Conservation (phyloP, 2,888 invertebrate species). For the Bruchidius siliquastri region DNA sequence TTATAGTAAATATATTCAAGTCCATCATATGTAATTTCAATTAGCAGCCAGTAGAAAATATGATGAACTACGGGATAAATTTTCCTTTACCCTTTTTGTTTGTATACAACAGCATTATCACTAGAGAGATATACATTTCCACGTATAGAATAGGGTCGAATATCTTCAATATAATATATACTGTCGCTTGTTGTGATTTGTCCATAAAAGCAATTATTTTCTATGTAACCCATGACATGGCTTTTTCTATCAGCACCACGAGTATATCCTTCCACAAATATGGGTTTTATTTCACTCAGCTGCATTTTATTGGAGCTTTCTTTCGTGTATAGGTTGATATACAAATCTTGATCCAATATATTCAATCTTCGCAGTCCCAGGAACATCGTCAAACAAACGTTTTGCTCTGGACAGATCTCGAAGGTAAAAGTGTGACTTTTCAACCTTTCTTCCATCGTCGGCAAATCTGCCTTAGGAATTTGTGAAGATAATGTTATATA, state of each 20-base stretch:
- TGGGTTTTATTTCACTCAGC: neutral
- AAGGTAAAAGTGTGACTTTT: neutral
- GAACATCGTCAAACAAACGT: neutral
- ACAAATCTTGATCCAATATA: neutral
- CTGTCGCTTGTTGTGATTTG: slow-evolving; percentile 22
- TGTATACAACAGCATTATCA: neutral
- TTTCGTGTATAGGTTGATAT: neutral
- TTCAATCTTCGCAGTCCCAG: neutral
- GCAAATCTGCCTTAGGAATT: neutral
- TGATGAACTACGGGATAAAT: no score
- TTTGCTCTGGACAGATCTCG: neutral
- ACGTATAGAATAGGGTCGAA: slow-evolving; percentile 12
- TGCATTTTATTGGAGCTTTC: neutral
- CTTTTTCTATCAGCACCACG: slow-evolving; percentile 6
- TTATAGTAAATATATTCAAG: no score
- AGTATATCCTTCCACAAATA: neutral
- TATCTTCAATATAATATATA: slow-evolving; percentile 28
- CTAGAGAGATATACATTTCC: neutral
- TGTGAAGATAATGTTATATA: neutral
- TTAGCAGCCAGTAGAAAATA: no score
- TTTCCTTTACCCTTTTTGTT: neutral
- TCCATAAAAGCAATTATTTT: slow-evolving; percentile 29
- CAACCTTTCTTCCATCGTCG: neutral
- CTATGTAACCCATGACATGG: slow-evolving; percentile 29
- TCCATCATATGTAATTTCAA: no score